Base-by-base conservation (phyloP, 2,888 invertebrate genomes). In the Brassicogethes aeneus region DNA sequence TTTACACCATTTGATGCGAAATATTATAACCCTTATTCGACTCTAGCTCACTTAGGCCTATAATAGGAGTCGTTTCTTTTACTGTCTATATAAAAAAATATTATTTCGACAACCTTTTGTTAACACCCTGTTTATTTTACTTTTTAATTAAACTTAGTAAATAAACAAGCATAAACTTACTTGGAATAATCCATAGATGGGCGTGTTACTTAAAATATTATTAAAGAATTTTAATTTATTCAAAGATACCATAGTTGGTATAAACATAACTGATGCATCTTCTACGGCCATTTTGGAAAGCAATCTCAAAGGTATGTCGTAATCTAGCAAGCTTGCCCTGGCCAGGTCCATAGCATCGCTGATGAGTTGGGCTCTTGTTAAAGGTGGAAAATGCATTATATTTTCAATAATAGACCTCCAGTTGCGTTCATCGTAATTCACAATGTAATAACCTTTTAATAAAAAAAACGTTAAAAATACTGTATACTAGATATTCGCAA, bases 361-460 rank as follows among this genome's bases (percentile, higher is more conserved):
- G 23, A 89, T 66, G 10, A 88, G 61, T 57, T 85, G 82, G 0
- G 81, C 82, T 45, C 82, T 68, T 42, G 78, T 79, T 1, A 76
- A 65, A 1, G 73, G 63, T 2, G 79, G 74, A 36, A 86, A 68
- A 1, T 54, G 52, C 55, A 74, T 70, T 34, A 77, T 76, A 2
- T 75, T 69, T 23, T 68, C 62, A 10, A 51, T 54, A 10, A 82
- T 58, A 7, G 70, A 60, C 43, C 70, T 61, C 82, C 82, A 82
- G 43, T 79, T 80, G 7, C 61, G 54, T 41, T 69, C 63, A 52
- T 82, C 80, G 54, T 82, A 82, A 59, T 81, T 81, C 13, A 81
- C 80, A 16, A 78, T 72, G 56, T 74, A 80, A 59, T 82, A 83
- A 7, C 74, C 73, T 56, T 72, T 66, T 23, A 78, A 63, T 7